Percentiles rank a stretch among this genome's conserved stretches.
Evolutionary conservation across 2,888 invertebrate genomes (phyloP).

Genomic region (Gari tellinella): DNA sequence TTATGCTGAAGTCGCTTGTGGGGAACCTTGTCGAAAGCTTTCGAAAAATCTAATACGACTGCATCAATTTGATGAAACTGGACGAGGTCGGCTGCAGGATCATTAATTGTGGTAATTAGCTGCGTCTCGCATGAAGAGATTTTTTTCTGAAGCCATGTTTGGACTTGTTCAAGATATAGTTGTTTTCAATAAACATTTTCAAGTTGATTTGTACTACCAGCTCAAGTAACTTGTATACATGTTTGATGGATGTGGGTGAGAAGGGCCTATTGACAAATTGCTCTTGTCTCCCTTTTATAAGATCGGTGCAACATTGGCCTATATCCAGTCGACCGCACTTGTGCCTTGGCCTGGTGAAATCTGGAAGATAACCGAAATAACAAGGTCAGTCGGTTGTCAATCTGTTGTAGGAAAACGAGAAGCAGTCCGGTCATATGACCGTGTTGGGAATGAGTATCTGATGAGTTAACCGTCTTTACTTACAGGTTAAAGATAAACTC

Average conservation of each 20-base stretch:
- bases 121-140: neutral
- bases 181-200: neutral
- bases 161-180: neutral
- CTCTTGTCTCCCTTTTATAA: slow-evolving; percentile 5
- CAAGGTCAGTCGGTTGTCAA: too few species aligned
- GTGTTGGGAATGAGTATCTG: too few species aligned
- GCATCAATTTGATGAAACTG: neutral
- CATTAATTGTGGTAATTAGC: neutral
- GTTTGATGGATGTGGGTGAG: neutral
- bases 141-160: neutral
- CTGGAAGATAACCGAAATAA: slow-evolving; percentile 8
- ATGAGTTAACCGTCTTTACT: too few species aligned
- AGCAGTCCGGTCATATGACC: too few species aligned
- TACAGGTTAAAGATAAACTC: too few species aligned
- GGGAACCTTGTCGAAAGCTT: neutral
- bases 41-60: neutral
- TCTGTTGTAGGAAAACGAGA: too few species aligned
- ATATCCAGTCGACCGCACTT: neutral
- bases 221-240: neutral
- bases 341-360: neutral
- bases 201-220: neutral
- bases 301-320: neutral
- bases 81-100: too few species aligned
- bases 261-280: neutral
- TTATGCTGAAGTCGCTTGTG: slow-evolving; percentile 1